Evolutionary conservation across 2,888 invertebrate species (phyloP).

Genomic region (Nycteola revayana): DNA sequence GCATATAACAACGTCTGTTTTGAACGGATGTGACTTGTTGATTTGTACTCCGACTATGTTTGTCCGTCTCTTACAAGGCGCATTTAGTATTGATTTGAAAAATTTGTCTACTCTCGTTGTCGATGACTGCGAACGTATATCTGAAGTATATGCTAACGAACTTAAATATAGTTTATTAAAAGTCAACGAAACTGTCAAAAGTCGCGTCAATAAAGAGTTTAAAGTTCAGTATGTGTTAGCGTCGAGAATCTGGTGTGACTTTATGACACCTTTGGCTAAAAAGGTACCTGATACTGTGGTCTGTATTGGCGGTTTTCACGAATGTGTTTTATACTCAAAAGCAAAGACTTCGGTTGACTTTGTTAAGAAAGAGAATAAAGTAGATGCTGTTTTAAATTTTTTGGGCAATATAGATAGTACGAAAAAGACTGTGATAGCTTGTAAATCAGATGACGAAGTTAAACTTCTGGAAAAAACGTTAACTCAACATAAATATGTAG

Average conservation of each 20-base stretch:
- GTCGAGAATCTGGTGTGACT: conserved; percentile 84
- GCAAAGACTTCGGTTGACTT: conserved; percentile 61
- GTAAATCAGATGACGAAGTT: conserved; percentile 82
- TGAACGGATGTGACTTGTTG: conserved; percentile 87
- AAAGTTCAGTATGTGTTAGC: conserved; percentile 83
- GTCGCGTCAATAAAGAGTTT: conserved; percentile 59
- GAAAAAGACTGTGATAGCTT: conserved; percentile 84
- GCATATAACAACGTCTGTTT: conserved; percentile 63
- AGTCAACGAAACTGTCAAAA: conserved; percentile 66
- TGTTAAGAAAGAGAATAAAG: conserved; percentile 64
- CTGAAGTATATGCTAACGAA: conserved; percentile 75
- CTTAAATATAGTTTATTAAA: conserved; percentile 64
- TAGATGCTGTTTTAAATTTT: conserved; percentile 67
- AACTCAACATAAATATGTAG: conserved; percentile 36
- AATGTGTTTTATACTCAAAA: conserved; percentile 87
- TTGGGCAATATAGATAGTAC: conserved; percentile 64
- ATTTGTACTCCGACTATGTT: conserved; percentile 85
- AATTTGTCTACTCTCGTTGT: conserved; percentile 85
- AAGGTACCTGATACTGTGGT: conserved; percentile 83
- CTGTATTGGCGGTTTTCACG: conserved; percentile 87
- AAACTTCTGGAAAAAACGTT: conserved; percentile 51
- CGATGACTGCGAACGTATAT: conserved; percentile 86
- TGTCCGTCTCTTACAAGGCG: conserved; percentile 65
- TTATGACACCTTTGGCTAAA: conserved; percentile 79
- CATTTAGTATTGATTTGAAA: conserved; percentile 79